Base-by-base conservation (phyloP, 2,113 vertebrate species). In the Chionis minor region DNA sequence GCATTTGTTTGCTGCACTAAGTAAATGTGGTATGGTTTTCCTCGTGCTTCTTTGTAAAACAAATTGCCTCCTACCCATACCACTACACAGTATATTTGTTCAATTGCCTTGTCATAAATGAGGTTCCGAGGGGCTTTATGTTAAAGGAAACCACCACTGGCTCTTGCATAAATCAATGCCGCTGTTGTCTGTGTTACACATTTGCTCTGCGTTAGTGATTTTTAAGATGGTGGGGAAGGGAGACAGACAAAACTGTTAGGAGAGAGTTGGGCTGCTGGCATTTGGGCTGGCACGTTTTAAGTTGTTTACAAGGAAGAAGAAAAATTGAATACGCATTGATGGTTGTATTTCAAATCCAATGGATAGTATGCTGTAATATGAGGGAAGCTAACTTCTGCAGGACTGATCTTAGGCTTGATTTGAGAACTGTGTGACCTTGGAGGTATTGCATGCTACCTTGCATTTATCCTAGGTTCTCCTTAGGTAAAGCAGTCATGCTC, bases 31-130 rank as follows among this genome's bases (percentile, higher is more conserved):
- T 71, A 58, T 54, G 69, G 52, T 95, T 96, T 96, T 93, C 71
- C 73, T 95, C 0, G 0, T 95, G 78, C 75, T 88, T 66, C 71
- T 92, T 95, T 77, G 67, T 92, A 78, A 94, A 92, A 82, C 88
- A 92, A 96, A 94, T 88, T 91, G 67, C 89, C 71, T 96, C 89
- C 81, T 85, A 95, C 78, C 81, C 73, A 33, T 92, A 85, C 49
- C 89, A 51, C 82, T 78, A 55, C 54, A 49, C 51, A 94, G 74
- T 90, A n/a, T 67, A 81, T 88, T 88, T 95, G 71, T 90, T 85
- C 91, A 83, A 27, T 86, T 95, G 81, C 71, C 86, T 95, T 78
- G 38, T 94, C 74, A 42, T 74, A 88, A 86, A 81, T 59, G 61
- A 88, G 79, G 61, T 84, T 89, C 72, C 86, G 61, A 86, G 95